These are phyloP conservation scores for Tuberolachnus salignus DNA, from an alignment of 2,888 invertebrate genomes.

Conservation along the genomic window DNA sequence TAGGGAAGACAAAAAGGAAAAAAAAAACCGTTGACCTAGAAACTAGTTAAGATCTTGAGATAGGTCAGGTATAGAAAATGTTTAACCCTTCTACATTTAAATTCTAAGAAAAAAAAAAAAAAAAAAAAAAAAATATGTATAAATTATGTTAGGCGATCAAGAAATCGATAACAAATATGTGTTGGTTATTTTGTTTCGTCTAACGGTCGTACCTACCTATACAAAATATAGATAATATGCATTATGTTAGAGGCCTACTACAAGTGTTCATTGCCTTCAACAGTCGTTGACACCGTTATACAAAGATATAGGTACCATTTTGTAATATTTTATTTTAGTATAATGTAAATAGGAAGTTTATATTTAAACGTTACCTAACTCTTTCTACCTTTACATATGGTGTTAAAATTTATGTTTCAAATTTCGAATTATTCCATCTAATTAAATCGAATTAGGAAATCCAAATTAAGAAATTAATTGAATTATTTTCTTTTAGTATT, in stretches of 20 bases:
- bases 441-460: background rate
- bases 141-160: constrained; percentile 33
- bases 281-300: constrained; percentile 27
- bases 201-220: constrained; percentile 19
- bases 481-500: background rate
- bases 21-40: constrained; percentile 41
- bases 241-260: constrained; percentile 22
- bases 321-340: constrained; percentile 35
- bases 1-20: constrained; percentile 10
- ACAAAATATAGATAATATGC: background rate
- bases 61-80: constrained; percentile 39
- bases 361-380: constrained; percentile 9
- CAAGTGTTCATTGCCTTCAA: constrained; percentile 12
- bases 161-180: constrained; percentile 33
- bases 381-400: background rate
- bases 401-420: constrained; percentile 8
- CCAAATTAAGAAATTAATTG: background rate
- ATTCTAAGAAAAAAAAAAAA: background rate
- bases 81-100: constrained; percentile 8
- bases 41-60: constrained; percentile 47
- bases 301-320: background rate
- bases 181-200: constrained; percentile 25
- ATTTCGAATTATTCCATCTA: constrained; percentile 14
- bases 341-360: constrained; percentile 13
- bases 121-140: constrained; percentile 30